Percentiles rank a stretch among this genome's conserved stretches.
phyloP scores from a whole-genome alignment of 2,888 invertebrate genomes.

The Cistogaster globosa region DNA sequence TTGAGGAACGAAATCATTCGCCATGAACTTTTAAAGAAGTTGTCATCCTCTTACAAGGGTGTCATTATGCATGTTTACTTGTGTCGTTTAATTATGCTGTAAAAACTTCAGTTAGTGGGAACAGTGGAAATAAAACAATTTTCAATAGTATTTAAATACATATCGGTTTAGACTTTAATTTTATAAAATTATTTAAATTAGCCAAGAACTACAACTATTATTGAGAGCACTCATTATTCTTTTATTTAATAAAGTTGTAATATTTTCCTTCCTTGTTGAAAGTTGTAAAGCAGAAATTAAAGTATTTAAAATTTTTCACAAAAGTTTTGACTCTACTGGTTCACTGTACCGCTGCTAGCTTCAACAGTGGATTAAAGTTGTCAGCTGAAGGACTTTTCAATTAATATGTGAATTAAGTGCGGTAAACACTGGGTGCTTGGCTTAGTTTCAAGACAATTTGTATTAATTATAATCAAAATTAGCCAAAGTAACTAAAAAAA shows the following conservation, averaged over 20 bases:
- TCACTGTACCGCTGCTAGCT: slow-evolving; percentile 8
- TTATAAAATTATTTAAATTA: too few species aligned
- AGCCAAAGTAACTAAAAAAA: slow-evolving; percentile 10
- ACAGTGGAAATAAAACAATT: slow-evolving; percentile 2
- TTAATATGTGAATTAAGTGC: slow-evolving; percentile 76
- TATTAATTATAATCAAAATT: slow-evolving; percentile 73
- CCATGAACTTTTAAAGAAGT: slow-evolving; percentile 53
- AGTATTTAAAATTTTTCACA: background rate
- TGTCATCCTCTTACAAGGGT: slow-evolving; percentile 53
- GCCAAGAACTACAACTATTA: too few species aligned
- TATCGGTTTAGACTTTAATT: too few species aligned
- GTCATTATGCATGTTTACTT: slow-evolving; percentile 9
- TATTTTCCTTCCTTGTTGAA: too few species aligned
- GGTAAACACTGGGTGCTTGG: slow-evolving; percentile 76
- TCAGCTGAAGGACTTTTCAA: slow-evolving; percentile 76
- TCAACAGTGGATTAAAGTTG: slow-evolving; percentile 46
- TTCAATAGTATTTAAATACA: too few species aligned
- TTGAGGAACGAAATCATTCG: slow-evolving; percentile 23
- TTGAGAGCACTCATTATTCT: too few species aligned
- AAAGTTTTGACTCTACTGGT: background rate
- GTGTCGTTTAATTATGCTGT: background rate
- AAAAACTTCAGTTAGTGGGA: background rate
- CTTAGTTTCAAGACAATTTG: slow-evolving; percentile 73
- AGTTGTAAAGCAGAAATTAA: background rate
- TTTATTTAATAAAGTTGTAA: too few species aligned